A percentile compares a stretch with the other conserved stretches of the same genome.
phyloP scores from a whole-genome alignment of 2,797 vertebrate species.

The Esox masquinongy region DNA sequence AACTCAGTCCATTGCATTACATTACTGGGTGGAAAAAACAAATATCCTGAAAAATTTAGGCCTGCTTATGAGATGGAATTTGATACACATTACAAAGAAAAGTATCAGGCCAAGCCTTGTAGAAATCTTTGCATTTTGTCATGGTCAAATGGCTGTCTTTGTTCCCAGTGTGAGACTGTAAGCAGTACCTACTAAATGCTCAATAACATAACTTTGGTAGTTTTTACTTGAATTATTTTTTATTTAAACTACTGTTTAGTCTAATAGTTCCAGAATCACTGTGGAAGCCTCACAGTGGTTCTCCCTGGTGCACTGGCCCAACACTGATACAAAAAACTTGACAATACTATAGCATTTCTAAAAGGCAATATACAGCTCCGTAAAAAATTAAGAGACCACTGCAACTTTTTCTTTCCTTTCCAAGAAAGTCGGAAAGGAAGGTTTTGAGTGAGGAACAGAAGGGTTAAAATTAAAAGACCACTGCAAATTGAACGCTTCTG shows the following conservation, averaged over 20 bases:
- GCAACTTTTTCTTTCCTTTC: no score
- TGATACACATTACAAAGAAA: neutral
- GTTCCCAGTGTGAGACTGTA: neutral
- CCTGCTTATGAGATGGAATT: neutral
- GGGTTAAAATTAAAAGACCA: no score
- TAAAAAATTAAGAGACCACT: no score
- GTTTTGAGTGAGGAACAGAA: no score
- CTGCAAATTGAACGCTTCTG: no score
- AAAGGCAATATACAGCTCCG: no score
- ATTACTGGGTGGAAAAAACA: neutral
- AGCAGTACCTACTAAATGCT: neutral
- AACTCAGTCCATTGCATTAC: neutral
- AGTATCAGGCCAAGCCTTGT: neutral
- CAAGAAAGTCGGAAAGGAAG: no score
- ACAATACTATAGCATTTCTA: no score
- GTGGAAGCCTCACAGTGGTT: neutral
- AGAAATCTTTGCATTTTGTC: neutral
- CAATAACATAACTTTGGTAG: neutral
- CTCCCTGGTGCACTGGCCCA: no score
- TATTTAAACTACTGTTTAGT: no score
- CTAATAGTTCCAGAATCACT: neutral
- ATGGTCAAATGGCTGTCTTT: neutral
- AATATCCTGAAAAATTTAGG: neutral
- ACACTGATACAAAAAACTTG: no score
- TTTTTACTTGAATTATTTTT: no score